A percentile compares a stretch with the other conserved stretches of the same genome.
phyloP scores from a whole-genome alignment of 1,140 invertebrate species.

The Zelostemma sp. region DNA sequence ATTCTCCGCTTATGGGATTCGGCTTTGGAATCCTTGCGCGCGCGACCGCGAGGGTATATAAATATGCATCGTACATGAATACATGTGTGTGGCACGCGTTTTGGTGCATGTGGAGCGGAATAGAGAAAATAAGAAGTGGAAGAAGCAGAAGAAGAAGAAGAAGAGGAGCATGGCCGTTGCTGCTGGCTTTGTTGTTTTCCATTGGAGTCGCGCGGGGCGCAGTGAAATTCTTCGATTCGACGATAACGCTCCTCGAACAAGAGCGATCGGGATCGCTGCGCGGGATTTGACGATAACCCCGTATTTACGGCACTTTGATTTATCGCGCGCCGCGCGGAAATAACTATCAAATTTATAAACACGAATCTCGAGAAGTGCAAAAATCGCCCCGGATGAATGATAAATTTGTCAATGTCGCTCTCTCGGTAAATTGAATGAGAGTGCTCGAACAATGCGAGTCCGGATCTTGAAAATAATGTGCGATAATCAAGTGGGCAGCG shows the following conservation, averaged over 20 bases:
- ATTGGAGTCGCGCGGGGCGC: conserved; percentile 39
- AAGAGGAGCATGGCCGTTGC: conserved; percentile 40
- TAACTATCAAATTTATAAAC: too few species aligned
- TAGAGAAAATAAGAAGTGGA: conserved; percentile 19
- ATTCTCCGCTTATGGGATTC: conserved; percentile 67
- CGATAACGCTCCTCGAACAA: conserved; percentile 42
- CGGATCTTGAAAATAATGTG: not conserved
- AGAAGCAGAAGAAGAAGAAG: conserved; percentile 27
- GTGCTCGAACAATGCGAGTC: not conserved
- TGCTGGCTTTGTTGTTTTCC: conserved; percentile 48
- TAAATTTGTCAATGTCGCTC: conserved; percentile 35
- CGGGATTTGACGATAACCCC: not conserved
- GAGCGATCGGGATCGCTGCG: conserved; percentile 44
- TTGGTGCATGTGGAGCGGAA: conserved; percentile 31
- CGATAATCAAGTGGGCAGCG: conserved; percentile 6
- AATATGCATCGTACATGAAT: conserved; percentile 41
- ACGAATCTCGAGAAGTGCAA: too few species aligned
- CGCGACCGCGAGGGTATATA: conserved; percentile 24
- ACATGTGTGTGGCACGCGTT: conserved; percentile 18
- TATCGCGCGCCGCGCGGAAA: too few species aligned
- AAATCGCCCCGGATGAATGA: too few species aligned
- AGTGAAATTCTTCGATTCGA: too few species aligned
- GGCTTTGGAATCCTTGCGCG: conserved; percentile 48
- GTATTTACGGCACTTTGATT: not conserved
- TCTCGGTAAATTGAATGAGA: conserved; percentile 8